Conservation (phyloP, 2,888 invertebrate species). For the Thymelicus sylvestris region DNA sequence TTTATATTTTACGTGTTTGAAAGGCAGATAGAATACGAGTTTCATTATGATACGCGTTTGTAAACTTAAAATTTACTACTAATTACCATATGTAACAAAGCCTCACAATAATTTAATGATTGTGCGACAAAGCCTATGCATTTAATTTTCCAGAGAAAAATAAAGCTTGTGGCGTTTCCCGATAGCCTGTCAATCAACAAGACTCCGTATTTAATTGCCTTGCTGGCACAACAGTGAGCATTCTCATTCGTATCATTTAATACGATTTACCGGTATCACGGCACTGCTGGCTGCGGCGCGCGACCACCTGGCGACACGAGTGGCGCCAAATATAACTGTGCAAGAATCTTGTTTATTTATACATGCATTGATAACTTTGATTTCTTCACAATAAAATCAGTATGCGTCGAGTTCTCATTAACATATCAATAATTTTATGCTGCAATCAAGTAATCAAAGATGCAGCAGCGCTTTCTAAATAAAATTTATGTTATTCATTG, state of each 20-base stretch:
- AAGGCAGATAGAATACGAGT: neutral
- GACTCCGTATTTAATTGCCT: slow-evolving; percentile 48
- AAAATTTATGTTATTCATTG: slow-evolving; percentile 30
- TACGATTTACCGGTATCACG: slow-evolving; percentile 57
- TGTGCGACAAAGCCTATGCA: neutral
- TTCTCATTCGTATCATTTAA: slow-evolving; percentile 39
- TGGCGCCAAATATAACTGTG: slow-evolving; percentile 63
- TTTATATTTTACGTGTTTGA: no score
- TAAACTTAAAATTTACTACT: neutral
- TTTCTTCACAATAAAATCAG: slow-evolving; percentile 40
- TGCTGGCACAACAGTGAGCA: slow-evolving; percentile 41
- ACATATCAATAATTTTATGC: slow-evolving; percentile 44
- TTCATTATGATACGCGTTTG: no score
- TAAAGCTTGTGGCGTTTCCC: slow-evolving; percentile 45
- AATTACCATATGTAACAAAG: neutral
- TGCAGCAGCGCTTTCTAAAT: slow-evolving; percentile 36
- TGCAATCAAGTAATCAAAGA: slow-evolving; percentile 37
- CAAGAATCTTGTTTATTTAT: slow-evolving; percentile 39
- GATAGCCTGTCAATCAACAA: slow-evolving; percentile 59
- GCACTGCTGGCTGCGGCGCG: slow-evolving; percentile 48
- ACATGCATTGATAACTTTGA: slow-evolving; percentile 44
- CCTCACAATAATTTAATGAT: neutral
- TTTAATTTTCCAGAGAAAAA: slow-evolving; percentile 35
- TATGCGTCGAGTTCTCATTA: slow-evolving; percentile 28
- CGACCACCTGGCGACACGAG: slow-evolving; percentile 62